A percentile compares a stretch with the other conserved stretches of the same genome.
Conservation (phyloP, 2,113 vertebrate genomes). For the Coregonus clupeaformis region DNA sequence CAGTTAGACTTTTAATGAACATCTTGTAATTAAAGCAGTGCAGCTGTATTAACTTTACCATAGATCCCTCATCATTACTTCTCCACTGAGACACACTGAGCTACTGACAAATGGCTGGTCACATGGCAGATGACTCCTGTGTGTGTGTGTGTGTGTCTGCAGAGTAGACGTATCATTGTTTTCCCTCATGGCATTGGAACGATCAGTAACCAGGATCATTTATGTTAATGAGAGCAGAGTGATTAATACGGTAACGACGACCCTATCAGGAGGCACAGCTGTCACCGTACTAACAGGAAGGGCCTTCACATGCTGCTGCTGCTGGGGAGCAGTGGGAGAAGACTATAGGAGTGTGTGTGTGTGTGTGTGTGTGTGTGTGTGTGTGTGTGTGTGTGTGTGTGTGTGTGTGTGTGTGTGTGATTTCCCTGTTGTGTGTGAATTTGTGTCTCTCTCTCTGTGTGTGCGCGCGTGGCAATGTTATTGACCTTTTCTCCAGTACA, state of each 20-base stretch:
- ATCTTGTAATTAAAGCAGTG: conserved; percentile 65
- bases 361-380: conserved; percentile 32
- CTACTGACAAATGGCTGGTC: conserved; percentile 75
- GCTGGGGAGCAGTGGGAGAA: conserved; percentile 67
- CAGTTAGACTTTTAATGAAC: conserved; percentile 63
- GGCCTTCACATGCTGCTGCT: conserved; percentile 41
- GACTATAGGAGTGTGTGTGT: conserved; percentile 73
- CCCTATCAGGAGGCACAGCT: conserved; percentile 97
- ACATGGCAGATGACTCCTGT: conserved; percentile 69
- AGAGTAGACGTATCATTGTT: conserved; percentile 70
- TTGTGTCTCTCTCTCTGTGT: not conserved
- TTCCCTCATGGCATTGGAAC: conserved; percentile 70
- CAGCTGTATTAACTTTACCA: conserved; percentile 70
- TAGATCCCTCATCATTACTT: conserved; percentile 78
- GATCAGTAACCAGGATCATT: conserved; percentile 95
- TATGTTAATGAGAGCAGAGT: conserved; percentile 99
- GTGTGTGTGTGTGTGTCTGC: too few relatives aligned
- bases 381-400: conserved; percentile 57
- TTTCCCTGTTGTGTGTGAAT: not conserved
- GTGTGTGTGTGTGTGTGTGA: too few relatives aligned
- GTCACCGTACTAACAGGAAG: conserved; percentile 86
- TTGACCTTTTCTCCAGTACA: too few relatives aligned
- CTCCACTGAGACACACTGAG: conserved; percentile 37
- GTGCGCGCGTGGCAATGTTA: conserved; percentile 70
- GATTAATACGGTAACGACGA: conserved; percentile 97